Conservation (phyloP, 2,797 vertebrate species). For the Anguilla anguilla region DNA sequence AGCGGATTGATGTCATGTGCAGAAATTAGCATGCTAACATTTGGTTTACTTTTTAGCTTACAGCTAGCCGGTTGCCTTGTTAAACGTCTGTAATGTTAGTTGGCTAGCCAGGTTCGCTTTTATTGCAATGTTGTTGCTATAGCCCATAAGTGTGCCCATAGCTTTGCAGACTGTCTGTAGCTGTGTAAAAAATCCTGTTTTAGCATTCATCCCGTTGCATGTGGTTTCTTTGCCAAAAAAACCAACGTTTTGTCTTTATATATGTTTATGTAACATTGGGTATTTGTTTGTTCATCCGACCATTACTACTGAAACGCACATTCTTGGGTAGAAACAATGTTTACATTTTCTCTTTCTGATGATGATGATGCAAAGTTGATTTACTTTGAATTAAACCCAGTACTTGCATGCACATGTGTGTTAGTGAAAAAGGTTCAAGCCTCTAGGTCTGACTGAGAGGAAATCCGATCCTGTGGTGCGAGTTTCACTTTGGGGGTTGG, state of each 20-base stretch:
- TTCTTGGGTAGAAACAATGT: neutral
- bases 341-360: neutral
- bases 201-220: neutral
- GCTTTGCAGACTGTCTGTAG: no score
- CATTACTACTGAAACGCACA: neutral
- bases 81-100: neutral
- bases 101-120: no score
- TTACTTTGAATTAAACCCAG: neutral
- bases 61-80: neutral
- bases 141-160: no score
- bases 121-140: no score
- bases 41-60: neutral
- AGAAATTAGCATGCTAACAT: neutral
- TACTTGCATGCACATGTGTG: neutral
- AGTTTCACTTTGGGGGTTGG: neutral
- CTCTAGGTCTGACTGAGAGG: neutral
- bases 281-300: neutral
- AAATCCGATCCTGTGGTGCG: neutral
- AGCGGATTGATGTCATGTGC: neutral
- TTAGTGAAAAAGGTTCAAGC: neutral
- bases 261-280: neutral
- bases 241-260: neutral
- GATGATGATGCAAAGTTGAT: neutral
- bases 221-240: neutral
- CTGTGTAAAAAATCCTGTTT: neutral